Evolutionary conservation across 1,140 invertebrate genomes (phyloP), one percentile per base, ranked within the genome.

Genomic region (Meloidogyne floridensis): DNA sequence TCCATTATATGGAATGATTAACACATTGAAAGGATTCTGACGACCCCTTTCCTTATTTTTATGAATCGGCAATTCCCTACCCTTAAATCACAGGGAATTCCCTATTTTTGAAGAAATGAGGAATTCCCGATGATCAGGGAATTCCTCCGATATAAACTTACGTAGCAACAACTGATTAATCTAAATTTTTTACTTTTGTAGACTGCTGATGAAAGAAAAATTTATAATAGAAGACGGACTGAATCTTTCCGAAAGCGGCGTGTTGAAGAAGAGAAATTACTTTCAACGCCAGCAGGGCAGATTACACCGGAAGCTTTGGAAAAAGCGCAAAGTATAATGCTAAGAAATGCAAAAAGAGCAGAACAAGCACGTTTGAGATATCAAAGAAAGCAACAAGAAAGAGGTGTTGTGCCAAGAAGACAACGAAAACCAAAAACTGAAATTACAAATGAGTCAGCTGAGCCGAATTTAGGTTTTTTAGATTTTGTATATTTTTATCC

Each of bases 241-340:
- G 85, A 86, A 81, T 86, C 85, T 13, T 87, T 86, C 42, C 75
- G 85, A 9, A 80, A 79, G 69, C 75, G 85, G 8, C 85, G 85
- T 32, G 43, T 86, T 20, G 85, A 86, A 80, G 85, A 86, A 72
- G 85, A 86, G 65, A 56, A 75, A 71, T 72, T 86, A 32, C 59
- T 86, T 13, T 81, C 85, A 13, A 86, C 77, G 42, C 85, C 85
- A 51, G 81, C 81, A n/a, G 85, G 84, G 13, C 85, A 80, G 65
- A 86, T 86, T n/a, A 80, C 77, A 15, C 84, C 82, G 13, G 85
- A 86, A 80, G 86, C 85, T 43, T 80, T 86, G 6, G 85, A 84
- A 43, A 65, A 78, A 51, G 85, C 85, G 7, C 85, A 86, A 79
- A 80, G 84, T 77, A 86, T 86, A 53, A 80, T 85, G 81, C 11